Base-by-base conservation (phyloP, 64 coral and sea anemone genomes). In the Cladopsammia gracilis region DNA sequence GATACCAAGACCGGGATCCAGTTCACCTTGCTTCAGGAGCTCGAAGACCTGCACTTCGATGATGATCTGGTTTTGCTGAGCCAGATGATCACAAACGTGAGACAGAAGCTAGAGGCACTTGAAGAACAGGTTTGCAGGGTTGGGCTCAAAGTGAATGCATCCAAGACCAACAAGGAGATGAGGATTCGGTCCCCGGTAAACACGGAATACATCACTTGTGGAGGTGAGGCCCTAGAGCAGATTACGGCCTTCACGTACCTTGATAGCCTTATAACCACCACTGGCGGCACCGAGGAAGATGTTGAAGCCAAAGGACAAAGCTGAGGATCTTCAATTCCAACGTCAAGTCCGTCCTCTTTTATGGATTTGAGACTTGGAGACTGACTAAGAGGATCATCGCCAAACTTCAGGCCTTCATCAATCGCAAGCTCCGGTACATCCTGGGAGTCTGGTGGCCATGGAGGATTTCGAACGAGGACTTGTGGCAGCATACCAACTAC, bases 81-180 rank as follows among this genome's bases (percentile, higher is more conserved):
- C 46, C 64, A 86, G 83, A 86, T 9, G 13, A 47, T 86, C 60
- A 19, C 82, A 20, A 7, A 86, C 61, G 44, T 61, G 45, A 10
- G 82, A n/a, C 25, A 65, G 24, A 86, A 68, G 82, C 57, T 86
- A 10, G 58, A 86, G 82, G 82, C 82, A 66, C 64, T 86, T 13
- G 61, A 69, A 47, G 60, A 86, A 43, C 19, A 86, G 43, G 58
- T 61, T 45, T 14, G 5, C 61, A 86, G 61, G 58, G 82, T 86
- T n/a, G 58, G 58, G 47, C 64, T 68, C 11, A 86, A 15, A 69
- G 58, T 34, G 43, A 86, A 86, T 67, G 6, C 42, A 69, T 34
- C 62, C 11, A 51, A 77, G 23, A 77, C 74, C n/a, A n/a, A n/a
- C 74, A 48, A 77, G 82, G 45, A 86, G 47, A 86, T 44, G 44